Percentiles rank a stretch among this genome's conserved stretches.
Evolutionary conservation across 2,888 invertebrate species (phyloP).

Genomic region (Tineola bisselliella): DNA sequence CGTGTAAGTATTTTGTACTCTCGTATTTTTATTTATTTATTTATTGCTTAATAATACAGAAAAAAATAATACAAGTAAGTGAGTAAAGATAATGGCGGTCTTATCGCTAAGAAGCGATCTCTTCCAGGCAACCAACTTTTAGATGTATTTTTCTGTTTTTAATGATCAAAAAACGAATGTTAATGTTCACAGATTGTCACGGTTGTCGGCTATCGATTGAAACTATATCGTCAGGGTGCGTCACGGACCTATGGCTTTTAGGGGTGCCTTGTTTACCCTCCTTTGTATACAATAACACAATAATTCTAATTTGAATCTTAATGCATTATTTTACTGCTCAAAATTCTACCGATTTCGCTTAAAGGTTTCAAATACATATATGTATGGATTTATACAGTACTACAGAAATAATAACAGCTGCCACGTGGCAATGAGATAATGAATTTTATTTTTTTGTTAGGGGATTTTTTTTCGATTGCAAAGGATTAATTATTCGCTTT

Average conservation of each 20-base stretch:
- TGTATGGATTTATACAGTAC: neutral
- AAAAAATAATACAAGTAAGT: too few species aligned
- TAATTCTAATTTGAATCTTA: neutral
- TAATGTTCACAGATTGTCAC: slow-evolving; percentile 21
- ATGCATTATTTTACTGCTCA: neutral
- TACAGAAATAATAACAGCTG: slow-evolving; percentile 9
- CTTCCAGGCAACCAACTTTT: too few species aligned
- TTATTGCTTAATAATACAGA: too few species aligned
- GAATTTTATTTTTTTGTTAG: neutral
- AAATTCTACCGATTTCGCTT: neutral
- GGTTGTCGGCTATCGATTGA: slow-evolving; percentile 27
- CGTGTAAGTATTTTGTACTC: too few species aligned
- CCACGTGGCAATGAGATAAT: slow-evolving; percentile 12
- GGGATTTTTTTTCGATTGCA: slow-evolving; percentile 1
- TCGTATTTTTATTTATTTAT: too few species aligned
- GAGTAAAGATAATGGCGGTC: too few species aligned
- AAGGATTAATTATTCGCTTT: neutral
- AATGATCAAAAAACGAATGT: slow-evolving; percentile 11
- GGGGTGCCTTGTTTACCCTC: slow-evolving; percentile 25
- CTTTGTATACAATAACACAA: neutral
- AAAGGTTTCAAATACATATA: neutral
- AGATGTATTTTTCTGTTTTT: slow-evolving; percentile 1
- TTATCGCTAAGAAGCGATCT: too few species aligned
- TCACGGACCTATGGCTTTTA: slow-evolving; percentile 18
- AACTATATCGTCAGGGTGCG: slow-evolving; percentile 30